Evolutionary conservation across 2,113 vertebrate genomes (phyloP).

Genomic region (Channa maculata): DNA sequence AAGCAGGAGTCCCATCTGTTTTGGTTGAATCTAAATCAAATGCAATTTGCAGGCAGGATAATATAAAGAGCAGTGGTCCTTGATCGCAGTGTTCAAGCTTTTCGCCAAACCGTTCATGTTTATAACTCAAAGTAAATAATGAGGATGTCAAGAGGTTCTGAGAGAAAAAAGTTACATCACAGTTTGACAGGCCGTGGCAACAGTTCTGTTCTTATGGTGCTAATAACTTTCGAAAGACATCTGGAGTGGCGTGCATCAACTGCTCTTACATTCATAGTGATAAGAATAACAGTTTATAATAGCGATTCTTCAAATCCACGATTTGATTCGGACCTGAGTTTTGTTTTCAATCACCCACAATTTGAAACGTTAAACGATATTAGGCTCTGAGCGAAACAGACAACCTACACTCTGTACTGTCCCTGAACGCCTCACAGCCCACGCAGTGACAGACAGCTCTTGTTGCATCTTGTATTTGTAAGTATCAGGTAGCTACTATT

Average conservation of each 20-base stretch:
- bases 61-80: constrained; percentile 23
- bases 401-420: too few relatives aligned
- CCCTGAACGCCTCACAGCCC: too few relatives aligned
- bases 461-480: too few relatives aligned
- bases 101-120: constrained; percentile 14
- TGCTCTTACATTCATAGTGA: neutral
- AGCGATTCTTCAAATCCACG: too few relatives aligned
- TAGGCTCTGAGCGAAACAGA: too few relatives aligned
- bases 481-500: too few relatives aligned
- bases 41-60: constrained; percentile 45
- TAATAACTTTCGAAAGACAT: constrained; percentile 23
- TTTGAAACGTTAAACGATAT: too few relatives aligned
- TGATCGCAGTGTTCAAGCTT: constrained; percentile 2
- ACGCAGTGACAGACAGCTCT: too few relatives aligned
- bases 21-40: constrained; percentile 57
- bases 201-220: neutral
- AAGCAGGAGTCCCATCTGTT: constrained; percentile 61
- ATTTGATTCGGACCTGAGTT: too few relatives aligned
- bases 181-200: constrained; percentile 18
- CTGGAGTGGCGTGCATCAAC: constrained; percentile 12
- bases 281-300: too few relatives aligned
- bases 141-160: neutral
- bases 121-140: constrained; percentile 28
- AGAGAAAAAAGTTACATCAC: constrained; percentile 22
- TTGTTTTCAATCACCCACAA: too few relatives aligned